Base-by-base conservation (phyloP, 2,888 invertebrate genomes). In the Harpalus rufipes region DNA sequence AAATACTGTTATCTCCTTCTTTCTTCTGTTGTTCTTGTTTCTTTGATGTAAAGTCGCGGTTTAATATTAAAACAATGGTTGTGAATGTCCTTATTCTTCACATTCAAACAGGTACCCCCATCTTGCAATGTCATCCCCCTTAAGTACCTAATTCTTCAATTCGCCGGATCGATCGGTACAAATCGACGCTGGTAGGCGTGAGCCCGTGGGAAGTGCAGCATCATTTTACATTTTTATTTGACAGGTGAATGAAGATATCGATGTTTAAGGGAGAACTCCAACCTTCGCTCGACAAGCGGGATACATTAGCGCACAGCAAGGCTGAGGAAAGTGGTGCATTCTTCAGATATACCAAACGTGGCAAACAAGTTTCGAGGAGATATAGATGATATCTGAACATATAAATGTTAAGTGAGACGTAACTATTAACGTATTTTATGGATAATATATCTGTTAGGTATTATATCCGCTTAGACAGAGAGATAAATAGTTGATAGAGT, bases 211-310 rank as follows among this genome's bases (percentile, higher is more conserved):
- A 82, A 14, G 39, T 32, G 82, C 56, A 82, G 8, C 82, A 58
- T 82, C 72, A 82, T 72, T 82, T 82, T 58, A 58, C 68, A 82
- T 82, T 82, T 82, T 72, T 44, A 81, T 81, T 65, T 82, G 82
- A 82, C 82, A 82, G 68, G 82, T 82, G 82, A 82, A 82, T 82
- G 82, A 82, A 58, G 68, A 72, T 82, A 82, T 82, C 82, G 68
- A 58, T 82, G 82, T 58, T 21, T 58, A 58, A 18, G 16, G 16
- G 72, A 82, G 72, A 82, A 82, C 72, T 68, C 81, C 21, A 14
- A 44, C 14, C 39, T 41, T 32, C 21, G 41, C 16, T 74, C 72
- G 72, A 74, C 72, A 51, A 74, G 18, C 72, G 41, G 14, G 72
- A 74, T 74, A 74, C 72, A 74, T 74, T 74, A 74, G 44, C 72